Percentiles rank a stretch among this genome's conserved stretches.
Evolutionary conservation across 92 coral and sea anemone genomes (phyloP).

Genomic region (Parazoanthus atlanticus): DNA sequence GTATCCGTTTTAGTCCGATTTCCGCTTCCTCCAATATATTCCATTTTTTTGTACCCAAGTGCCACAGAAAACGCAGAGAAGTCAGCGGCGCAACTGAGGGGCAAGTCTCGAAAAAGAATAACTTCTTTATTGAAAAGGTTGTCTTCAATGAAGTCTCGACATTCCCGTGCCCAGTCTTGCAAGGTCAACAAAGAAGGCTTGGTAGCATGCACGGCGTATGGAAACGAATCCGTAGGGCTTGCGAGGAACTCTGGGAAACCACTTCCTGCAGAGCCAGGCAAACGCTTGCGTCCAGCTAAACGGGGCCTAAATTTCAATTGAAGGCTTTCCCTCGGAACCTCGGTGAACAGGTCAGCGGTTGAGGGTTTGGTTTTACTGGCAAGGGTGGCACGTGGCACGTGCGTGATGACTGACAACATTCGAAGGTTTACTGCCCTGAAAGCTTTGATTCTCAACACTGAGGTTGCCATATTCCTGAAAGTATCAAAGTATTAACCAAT

Average conservation of each 20-base stretch:
- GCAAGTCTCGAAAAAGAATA: conserved; percentile 74
- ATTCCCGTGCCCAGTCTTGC: conserved; percentile 32
- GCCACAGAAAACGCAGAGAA: conserved; percentile 58
- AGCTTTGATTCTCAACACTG: background rate
- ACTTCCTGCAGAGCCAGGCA: conserved; percentile 72
- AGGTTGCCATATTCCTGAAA: background rate
- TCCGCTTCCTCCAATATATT: conserved; percentile 78
- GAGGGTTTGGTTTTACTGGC: no score
- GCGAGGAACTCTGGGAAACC: conserved; percentile 73
- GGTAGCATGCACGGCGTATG: conserved; percentile 63
- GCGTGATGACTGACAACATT: background rate
- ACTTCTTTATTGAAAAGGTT: conserved; percentile 65
- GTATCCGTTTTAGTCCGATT: conserved; percentile 54
- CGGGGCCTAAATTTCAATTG: background rate
- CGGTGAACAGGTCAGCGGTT: background rate
- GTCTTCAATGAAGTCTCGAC: conserved; percentile 43
- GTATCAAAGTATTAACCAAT: no score
- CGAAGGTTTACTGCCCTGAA: background rate
- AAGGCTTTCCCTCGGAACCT: background rate
- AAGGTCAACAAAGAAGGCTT: conserved; percentile 41
- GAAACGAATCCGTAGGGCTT: conserved; percentile 69
- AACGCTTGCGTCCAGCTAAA: conserved; percentile 66
- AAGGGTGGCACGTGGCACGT: background rate
- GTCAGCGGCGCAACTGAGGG: conserved; percentile 59
- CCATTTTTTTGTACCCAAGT: conserved; percentile 69